Percentiles rank a stretch among this genome's conserved stretches.
Evolutionary conservation across 2,113 vertebrate species (phyloP).

Genomic region (Brachypodius melanocephalos): DNA sequence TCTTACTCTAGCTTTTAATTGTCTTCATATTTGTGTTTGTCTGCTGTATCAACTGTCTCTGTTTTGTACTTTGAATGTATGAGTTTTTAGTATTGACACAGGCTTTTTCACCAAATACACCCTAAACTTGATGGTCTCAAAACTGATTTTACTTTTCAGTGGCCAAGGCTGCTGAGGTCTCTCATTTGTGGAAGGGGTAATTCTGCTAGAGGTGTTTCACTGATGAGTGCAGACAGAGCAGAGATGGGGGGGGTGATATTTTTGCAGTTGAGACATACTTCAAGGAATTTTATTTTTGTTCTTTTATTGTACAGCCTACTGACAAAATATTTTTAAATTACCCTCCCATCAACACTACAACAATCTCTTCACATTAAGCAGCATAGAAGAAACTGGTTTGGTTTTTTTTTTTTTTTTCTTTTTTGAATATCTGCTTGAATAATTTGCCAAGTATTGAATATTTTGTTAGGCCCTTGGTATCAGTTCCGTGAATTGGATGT

Average conservation of each 20-base stretch:
- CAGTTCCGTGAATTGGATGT: not conserved
- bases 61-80: not conserved
- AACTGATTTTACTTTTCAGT: not conserved
- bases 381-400: not conserved
- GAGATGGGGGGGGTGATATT: not conserved
- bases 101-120: not conserved
- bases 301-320: not conserved
- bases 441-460: not conserved
- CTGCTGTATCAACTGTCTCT: not conserved
- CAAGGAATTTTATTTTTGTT: not conserved
- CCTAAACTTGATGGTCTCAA: not conserved
- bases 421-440: not conserved
- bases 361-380: not conserved
- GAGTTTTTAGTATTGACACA: not conserved
- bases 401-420: not conserved
- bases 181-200: not conserved
- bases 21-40: not conserved
- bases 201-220: not conserved
- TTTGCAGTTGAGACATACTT: not conserved
- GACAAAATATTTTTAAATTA: not conserved
- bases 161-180: not conserved
- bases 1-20: not conserved
- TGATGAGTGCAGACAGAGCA: not conserved
- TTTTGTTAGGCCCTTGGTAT: not conserved
- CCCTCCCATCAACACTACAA: not conserved